A percentile compares a stretch with the other conserved stretches of the same genome.
Evolutionary conservation across 2,113 vertebrate species (phyloP).

Genomic region (Dryoscopus gambensis): DNA sequence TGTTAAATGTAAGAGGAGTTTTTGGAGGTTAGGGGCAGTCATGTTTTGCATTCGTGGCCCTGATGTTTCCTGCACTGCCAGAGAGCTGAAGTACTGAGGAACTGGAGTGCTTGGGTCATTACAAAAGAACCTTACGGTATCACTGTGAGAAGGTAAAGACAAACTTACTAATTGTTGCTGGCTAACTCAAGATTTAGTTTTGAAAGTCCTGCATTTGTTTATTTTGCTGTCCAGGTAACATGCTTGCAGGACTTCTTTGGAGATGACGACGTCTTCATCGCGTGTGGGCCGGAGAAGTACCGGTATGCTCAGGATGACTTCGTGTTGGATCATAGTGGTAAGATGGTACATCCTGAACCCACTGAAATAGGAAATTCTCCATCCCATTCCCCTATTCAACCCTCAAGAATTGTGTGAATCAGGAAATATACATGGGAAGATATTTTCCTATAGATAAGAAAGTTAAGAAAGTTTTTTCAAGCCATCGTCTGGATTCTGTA

Average conservation of each 20-base stretch:
- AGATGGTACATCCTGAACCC: slow-evolving; percentile 66
- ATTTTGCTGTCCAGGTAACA: slow-evolving; percentile 76
- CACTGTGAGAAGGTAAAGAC: not conserved
- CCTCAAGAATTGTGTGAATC: not conserved
- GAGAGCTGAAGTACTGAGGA: not conserved
- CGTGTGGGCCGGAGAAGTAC: slow-evolving; percentile 93
- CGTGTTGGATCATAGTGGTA: slow-evolving; percentile 94
- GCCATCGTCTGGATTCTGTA: not conserved
- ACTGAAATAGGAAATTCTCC: not conserved
- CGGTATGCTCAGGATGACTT: slow-evolving; percentile 98
- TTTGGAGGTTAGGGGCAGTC: not conserved
- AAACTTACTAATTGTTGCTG: not conserved
- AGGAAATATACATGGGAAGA: not conserved
- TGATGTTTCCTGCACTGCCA: not conserved
- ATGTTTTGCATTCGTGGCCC: not conserved
- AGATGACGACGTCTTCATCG: slow-evolving; percentile 97
- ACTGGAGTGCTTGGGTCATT: not conserved
- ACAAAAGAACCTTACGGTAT: not conserved
- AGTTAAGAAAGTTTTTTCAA: not conserved
- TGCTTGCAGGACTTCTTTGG: slow-evolving; percentile 97
- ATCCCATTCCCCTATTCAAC: fast-evolving
- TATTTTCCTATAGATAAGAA: not conserved
- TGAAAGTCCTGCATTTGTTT: not conserved
- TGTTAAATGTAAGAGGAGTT: not conserved
- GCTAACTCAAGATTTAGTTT: not conserved